These are phyloP conservation scores for Apogon hyalosoma DNA, from an alignment of 2,797 vertebrate species.

Conservation along the genomic window DNA sequence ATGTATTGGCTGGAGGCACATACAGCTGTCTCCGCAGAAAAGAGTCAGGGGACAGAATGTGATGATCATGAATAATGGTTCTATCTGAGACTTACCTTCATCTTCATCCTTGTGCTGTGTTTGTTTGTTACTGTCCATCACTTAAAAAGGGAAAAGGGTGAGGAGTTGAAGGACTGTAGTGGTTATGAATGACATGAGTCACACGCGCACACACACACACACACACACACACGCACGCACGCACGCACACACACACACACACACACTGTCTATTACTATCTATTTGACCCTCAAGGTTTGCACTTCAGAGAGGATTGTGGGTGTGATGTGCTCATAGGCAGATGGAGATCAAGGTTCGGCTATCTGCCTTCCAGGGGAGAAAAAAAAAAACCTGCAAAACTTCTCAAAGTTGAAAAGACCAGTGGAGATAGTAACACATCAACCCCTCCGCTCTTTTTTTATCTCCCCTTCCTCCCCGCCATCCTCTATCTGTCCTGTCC, in stretches of 20 bases:
- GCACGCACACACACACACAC: constrained; percentile 12
- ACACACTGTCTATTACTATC: neutral
- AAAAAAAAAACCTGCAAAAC: constrained; percentile 17
- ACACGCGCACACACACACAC: constrained; percentile 11
- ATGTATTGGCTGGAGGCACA: constrained; percentile 18
- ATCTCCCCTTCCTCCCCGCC: constrained; percentile 3
- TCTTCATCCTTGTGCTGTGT: constrained; percentile 22
- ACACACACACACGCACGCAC: constrained; percentile 15
- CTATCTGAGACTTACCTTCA: constrained; percentile 27
- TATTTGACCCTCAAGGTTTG: constrained; percentile 21
- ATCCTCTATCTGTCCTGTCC: constrained; percentile 29
- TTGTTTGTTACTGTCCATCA: constrained; percentile 46
- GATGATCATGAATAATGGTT: constrained; percentile 49
- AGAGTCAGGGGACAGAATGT: constrained; percentile 36
- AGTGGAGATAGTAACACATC: constrained; percentile 46
- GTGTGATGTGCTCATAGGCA: constrained; percentile 1
- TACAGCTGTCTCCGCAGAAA: constrained; percentile 28
- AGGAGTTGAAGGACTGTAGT: constrained; percentile 62
- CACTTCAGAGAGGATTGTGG: constrained; percentile 29
- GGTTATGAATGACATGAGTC: constrained; percentile 32
- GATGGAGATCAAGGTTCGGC: constrained; percentile 45
- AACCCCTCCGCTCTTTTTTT: constrained; percentile 8
- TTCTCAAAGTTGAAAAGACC: constrained; percentile 16
- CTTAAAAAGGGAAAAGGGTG: constrained; percentile 19
- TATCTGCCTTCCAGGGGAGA: constrained; percentile 15